phyloP scores from a whole-genome alignment of 2,888 invertebrate species.

The Sarcophaga subvicina region DNA sequence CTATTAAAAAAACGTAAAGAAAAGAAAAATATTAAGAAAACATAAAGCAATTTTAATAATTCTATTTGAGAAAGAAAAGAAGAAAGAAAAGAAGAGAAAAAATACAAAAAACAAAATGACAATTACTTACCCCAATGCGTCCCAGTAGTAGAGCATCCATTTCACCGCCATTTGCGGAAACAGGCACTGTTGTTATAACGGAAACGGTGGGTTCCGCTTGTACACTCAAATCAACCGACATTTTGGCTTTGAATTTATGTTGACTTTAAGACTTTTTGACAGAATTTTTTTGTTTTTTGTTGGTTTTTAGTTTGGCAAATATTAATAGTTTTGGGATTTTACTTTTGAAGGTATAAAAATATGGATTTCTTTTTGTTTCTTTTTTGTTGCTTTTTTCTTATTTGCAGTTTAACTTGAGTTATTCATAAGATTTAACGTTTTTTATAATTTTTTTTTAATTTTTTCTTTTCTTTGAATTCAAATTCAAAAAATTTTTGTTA shows the following conservation, averaged over 20 bases:
- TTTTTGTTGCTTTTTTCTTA: conserved; percentile 24
- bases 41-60: background rate
- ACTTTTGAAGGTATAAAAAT: conserved; percentile 61
- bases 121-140: conserved; percentile 88
- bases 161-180: conserved; percentile 85
- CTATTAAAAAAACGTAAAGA: background rate
- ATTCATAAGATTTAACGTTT: conserved; percentile 59
- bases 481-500: conserved; percentile 58
- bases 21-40: conserved; percentile 1
- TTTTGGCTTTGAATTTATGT: conserved; percentile 68
- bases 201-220: conserved; percentile 80
- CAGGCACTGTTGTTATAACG: conserved; percentile 80
- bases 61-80: too few relatives aligned
- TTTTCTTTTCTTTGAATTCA: background rate
- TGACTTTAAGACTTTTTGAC: conserved; percentile 29
- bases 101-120: background rate
- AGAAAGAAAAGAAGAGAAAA: background rate
- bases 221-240: conserved; percentile 79
- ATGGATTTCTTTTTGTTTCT: conserved; percentile 34
- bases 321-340: conserved; percentile 27
- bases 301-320: conserved; percentile 3
- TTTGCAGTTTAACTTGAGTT: conserved; percentile 52
- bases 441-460: conserved; percentile 44
- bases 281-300: conserved; percentile 31
- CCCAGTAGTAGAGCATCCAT: conserved; percentile 91